Percentiles rank a stretch among this genome's conserved stretches.
phyloP scores from a whole-genome alignment of 1,140 invertebrate genomes.

The Camponotus pennsylvanicus region DNA sequence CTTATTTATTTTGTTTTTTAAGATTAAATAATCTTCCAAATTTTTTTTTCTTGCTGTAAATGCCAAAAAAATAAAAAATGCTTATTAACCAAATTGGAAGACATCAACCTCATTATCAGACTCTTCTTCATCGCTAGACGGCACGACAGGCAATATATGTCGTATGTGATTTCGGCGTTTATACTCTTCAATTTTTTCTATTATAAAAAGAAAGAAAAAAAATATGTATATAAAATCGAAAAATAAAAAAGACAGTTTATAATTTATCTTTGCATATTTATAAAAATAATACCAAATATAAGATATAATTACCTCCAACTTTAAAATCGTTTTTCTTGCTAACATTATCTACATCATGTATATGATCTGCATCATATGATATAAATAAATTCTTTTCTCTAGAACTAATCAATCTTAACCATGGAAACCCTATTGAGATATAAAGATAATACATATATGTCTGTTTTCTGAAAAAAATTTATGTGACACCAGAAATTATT shows the following conservation, averaged over 20 bases:
- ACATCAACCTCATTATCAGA: constrained; percentile 79
- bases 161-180: constrained; percentile 56
- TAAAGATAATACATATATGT: neutral
- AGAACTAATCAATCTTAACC: constrained; percentile 77
- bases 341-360: constrained; percentile 66
- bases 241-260: neutral
- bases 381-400: constrained; percentile 76
- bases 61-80: neutral
- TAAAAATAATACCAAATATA: neutral
- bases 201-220: constrained; percentile 53
- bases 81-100: neutral
- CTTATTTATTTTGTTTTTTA: neutral
- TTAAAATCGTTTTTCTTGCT: neutral
- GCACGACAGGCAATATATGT: constrained; percentile 72
- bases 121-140: constrained; percentile 75
- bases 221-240: constrained; percentile 24
- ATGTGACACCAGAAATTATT: neutral
- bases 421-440: constrained; percentile 73
- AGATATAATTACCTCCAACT: constrained; percentile 52
- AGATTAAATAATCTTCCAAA: neutral
- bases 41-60: neutral
- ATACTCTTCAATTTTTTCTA: constrained; percentile 68
- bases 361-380: constrained; percentile 71
- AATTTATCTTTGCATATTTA: neutral
- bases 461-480: neutral